phyloP scores from a whole-genome alignment of 2,888 invertebrate species.

The Sminthurides aquaticus region DNA sequence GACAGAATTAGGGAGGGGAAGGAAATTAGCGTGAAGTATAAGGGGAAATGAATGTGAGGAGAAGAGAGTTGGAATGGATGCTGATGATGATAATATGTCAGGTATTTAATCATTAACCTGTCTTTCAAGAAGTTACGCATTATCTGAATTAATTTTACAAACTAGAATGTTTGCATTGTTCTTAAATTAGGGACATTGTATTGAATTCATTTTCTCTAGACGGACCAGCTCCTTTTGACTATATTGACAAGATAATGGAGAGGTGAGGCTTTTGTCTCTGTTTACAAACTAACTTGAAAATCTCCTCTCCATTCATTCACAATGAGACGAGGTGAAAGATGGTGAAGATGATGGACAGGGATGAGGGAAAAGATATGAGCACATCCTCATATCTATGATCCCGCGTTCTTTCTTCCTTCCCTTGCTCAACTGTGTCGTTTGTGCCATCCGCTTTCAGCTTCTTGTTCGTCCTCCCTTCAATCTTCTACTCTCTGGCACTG shows the following conservation, averaged over 20 bases:
- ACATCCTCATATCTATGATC: background rate
- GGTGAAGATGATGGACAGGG: background rate
- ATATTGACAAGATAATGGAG: constrained; percentile 24
- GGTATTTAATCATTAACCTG: background rate
- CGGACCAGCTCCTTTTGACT: background rate
- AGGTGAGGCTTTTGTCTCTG: constrained; percentile 24
- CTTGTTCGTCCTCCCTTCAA: background rate
- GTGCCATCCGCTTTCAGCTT: background rate
- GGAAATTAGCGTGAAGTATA: background rate
- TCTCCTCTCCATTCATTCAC: constrained; percentile 12
- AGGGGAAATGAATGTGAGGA: background rate
- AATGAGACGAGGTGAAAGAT: background rate
- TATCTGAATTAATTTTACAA: background rate
- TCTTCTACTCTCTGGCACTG: background rate
- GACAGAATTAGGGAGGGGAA: too few relatives aligned
- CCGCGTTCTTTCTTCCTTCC: background rate
- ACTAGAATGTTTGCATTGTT: constrained; percentile 18
- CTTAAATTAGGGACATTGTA: constrained; percentile 25
- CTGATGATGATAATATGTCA: background rate
- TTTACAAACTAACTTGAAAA: constrained; percentile 14
- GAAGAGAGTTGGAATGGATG: background rate
- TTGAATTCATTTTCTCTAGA: constrained; percentile 7
- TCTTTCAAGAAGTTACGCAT: background rate
- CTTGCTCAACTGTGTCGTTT: background rate
- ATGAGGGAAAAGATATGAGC: too few relatives aligned